Evolutionary conservation across 2,888 invertebrate genomes (phyloP).

Genomic region (Argynnis bischoffii): DNA sequence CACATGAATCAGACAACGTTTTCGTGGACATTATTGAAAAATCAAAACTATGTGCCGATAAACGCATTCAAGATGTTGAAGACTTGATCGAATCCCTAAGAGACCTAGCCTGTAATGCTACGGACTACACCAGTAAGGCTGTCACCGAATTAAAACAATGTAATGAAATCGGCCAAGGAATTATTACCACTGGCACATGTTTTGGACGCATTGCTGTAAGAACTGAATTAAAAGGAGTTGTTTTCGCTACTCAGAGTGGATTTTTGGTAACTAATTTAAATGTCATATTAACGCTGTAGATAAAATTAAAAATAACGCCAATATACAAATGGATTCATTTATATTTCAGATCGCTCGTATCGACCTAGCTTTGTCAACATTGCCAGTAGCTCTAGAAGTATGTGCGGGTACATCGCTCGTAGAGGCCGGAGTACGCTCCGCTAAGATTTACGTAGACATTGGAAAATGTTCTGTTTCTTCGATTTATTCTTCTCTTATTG

Average conservation of each 20-base stretch:
- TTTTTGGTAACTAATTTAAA: constrained; percentile 52
- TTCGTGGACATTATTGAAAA: constrained; percentile 53
- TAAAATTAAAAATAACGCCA: not conserved
- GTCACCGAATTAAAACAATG: constrained; percentile 61
- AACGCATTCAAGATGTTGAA: constrained; percentile 53
- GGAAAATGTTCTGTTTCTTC: constrained; percentile 63
- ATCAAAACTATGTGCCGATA: constrained; percentile 58
- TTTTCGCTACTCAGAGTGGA: constrained; percentile 57
- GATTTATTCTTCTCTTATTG: constrained; percentile 51
- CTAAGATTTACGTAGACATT: constrained; percentile 62
- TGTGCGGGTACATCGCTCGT: constrained; percentile 64
- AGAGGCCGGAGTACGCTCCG: constrained; percentile 59
- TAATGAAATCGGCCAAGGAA: constrained; percentile 48
- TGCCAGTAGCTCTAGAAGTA: constrained; percentile 64
- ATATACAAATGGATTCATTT: not conserved
- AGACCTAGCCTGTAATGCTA: constrained; percentile 48
- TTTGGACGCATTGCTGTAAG: constrained; percentile 57
- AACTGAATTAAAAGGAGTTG: constrained; percentile 57
- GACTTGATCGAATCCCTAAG: constrained; percentile 50
- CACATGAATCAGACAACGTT: constrained; percentile 52
- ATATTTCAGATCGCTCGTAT: constrained; percentile 62
- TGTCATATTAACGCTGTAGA: too few relatives aligned
- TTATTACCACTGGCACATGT: constrained; percentile 58
- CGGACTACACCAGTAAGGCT: constrained; percentile 50
- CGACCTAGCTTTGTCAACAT: constrained; percentile 57